Conservation (phyloP, 2,888 invertebrate genomes). For the Rhorus exstirpatorius region DNA sequence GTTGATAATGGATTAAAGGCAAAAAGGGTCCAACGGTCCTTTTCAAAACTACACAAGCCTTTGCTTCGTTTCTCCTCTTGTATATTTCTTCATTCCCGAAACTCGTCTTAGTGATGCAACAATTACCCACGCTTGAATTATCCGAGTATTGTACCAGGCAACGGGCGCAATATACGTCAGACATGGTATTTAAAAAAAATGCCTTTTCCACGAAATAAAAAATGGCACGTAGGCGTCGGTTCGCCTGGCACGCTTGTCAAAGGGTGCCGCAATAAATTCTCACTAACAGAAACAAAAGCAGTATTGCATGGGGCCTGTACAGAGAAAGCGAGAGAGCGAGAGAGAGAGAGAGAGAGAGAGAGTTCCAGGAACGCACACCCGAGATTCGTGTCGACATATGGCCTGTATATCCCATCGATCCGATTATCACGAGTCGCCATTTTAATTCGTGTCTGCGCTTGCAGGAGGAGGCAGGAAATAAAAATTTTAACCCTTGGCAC, state of each 20-base stretch:
- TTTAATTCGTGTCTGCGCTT: slow-evolving; percentile 23
- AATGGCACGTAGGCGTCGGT: slow-evolving; percentile 70
- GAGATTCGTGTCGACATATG: background rate
- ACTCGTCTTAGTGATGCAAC: slow-evolving; percentile 76
- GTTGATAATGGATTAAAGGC: too few species aligned
- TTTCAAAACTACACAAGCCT: background rate
- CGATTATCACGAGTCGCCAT: slow-evolving; percentile 49
- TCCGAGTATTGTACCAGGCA: slow-evolving; percentile 26
- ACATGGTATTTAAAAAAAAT: slow-evolving; percentile 81
- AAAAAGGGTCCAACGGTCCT: background rate
- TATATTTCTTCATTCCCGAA: slow-evolving; percentile 69
- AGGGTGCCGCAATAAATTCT: slow-evolving; percentile 84
- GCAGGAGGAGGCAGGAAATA: slow-evolving; percentile 17
- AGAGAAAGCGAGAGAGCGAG: background rate
- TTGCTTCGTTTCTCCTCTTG: slow-evolving; percentile 59
- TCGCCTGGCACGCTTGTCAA: slow-evolving; percentile 76
- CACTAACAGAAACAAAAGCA: slow-evolving; percentile 76
- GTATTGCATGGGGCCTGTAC: background rate
- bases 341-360: background rate
- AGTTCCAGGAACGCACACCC: slow-evolving; percentile 40
- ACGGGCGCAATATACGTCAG: slow-evolving; percentile 42
- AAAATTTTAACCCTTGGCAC: slow-evolving; percentile 47
- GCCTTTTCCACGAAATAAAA: slow-evolving; percentile 82
- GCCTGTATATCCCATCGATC: slow-evolving; percentile 48
- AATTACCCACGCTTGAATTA: slow-evolving; percentile 31